Evolutionary conservation across 2,113 vertebrate species (phyloP), one percentile per base, ranked within the genome.

Genomic region (Hippocampus comes): DNA sequence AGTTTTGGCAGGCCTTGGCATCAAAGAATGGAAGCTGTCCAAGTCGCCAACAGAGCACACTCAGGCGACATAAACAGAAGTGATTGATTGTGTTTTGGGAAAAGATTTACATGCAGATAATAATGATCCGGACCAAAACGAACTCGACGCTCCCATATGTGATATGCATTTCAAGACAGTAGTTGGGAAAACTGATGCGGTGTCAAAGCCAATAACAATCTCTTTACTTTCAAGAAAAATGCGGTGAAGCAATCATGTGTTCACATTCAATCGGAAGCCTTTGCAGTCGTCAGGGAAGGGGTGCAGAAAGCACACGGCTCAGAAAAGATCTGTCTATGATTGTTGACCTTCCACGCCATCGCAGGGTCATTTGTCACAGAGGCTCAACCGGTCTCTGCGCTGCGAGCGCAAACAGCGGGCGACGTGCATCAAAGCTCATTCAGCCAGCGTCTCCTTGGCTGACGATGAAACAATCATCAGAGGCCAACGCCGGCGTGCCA

Each of bases 321-420:
- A 20, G 49, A 73, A 63, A 60, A 67, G 59, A 46, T 30, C 43
- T 41, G 55, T 63, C 67, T 61, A 75, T 41, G 70, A 79, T 74
- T 72, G 67, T 46, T 86, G 83, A 88, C 89, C 87, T 91, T 89
- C 82, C 82, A 67, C 67, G 30, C 67, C 67, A 61, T 68, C 69
- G 67, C 72, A 60, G 71, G 73, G 77, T 81, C 80, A 66, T 80
- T 76, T 63, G 10, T 87, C 83, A 84, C 68, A 60, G 71, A n/a
- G n/a, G 57, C 34, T 7, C 5, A 55, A 71, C 70, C 27, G 49
- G 66, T 67, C 34, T 75, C 67, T 61, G 53, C 11, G 38, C 78
- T 80, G 77, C 56, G 76, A 82, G 70, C 71, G 9, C 51, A 74
- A 79, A 43, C 71, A 65, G 78, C 11, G 49, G 61, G 66, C 11